phyloP scores from a whole-genome alignment of 2,888 invertebrate genomes.

The Aleiodes testaceus region DNA sequence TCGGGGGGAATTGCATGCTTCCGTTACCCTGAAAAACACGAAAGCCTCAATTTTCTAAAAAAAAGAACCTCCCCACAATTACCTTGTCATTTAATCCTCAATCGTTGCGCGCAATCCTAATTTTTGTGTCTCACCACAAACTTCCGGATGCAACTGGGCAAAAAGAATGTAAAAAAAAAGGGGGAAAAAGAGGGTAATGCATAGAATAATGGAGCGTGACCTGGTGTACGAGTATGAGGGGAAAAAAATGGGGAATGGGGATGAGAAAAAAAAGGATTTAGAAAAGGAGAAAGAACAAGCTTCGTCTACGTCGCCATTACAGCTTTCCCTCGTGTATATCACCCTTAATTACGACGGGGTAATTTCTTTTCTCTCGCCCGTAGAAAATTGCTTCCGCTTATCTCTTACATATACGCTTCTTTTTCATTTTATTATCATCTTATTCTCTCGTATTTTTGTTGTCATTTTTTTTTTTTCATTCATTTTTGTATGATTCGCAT shows the following conservation, averaged over 20 bases:
- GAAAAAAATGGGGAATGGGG: conserved; percentile 2
- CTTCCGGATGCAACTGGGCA: conserved; percentile 20
- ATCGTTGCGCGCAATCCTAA: conserved; percentile 33
- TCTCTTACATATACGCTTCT: conserved; percentile 35
- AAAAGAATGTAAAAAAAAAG: not conserved
- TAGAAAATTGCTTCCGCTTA: conserved; percentile 51
- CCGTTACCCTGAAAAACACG: not conserved
- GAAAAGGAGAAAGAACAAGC: conserved; percentile 31
- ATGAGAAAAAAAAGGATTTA: conserved; percentile 21
- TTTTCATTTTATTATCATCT: conserved; percentile 2
- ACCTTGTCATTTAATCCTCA: conserved; percentile 29
- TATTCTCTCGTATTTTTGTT: not conserved
- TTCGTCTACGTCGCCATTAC: conserved; percentile 48
- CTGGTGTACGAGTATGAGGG: conserved; percentile 24
- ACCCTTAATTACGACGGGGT: conserved; percentile 49
- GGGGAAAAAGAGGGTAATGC: not conserved
- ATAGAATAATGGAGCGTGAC: conserved; percentile 38
- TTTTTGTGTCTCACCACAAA: conserved; percentile 40
- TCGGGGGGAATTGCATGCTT: conserved; percentile 10
- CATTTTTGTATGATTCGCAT: too few relatives aligned
- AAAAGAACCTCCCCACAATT: conserved; percentile 19
- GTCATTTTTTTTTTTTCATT: conserved; percentile 20
- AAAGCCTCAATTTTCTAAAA: not conserved
- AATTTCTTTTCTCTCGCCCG: conserved; percentile 48
- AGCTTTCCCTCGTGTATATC: conserved; percentile 45